Base-by-base conservation (phyloP, 53 echinoderm and acorn worm genomes). In the Echinarachnius parma region DNA sequence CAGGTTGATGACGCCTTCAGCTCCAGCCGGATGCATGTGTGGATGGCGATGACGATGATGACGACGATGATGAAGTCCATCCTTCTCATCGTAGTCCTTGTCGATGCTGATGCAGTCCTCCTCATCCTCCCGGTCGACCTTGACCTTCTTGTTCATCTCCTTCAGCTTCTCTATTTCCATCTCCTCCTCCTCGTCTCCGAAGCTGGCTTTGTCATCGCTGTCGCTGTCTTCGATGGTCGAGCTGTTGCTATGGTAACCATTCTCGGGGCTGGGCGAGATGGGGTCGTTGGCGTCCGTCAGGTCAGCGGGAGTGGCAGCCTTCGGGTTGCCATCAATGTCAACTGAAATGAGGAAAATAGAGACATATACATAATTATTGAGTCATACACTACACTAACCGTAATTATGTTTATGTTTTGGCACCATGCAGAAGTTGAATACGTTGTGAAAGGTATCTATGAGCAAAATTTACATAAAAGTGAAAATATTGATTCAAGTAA, bases 231-330 rank as follows among this genome's bases (percentile, higher is more conserved):
- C 88, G 46, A 79, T 83, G 68, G 79, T 79, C 35, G 84, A 79
- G 36, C 89, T 84, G 84, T 84, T 89, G 75, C 83, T 83, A 48
- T 88, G 83, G 84, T 89, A 84, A 82, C 74, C 74, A 72, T 72
- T 72, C 58, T 72, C 74, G 0, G 74, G 74, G 45, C 74, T 72
- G 42, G 74, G 74, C 25, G 74, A 72, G 21, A 56, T 57, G 39
- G 74, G 74, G 44, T 72, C 74, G 4, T 55, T 78, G 21, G 34
- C 63, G 25, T 62, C 62, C 1, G 5, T 34, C 16, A 78, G 35
- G 39, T 64, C 53, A 0, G 21, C 63, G 18, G 34, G 50, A 25
- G 62, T 78, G 32, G 46, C 61, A 9, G 28, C 64, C 30, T 78
- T 63, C 0, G 78, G 78, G 23, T 62, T 78, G 21, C 63, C 78